A percentile compares a stretch with the other conserved stretches of the same genome.
phyloP scores from a whole-genome alignment of 30 jellyfish, hydroid and myxozoan species.

The Pseudorhiza aurosa region DNA sequence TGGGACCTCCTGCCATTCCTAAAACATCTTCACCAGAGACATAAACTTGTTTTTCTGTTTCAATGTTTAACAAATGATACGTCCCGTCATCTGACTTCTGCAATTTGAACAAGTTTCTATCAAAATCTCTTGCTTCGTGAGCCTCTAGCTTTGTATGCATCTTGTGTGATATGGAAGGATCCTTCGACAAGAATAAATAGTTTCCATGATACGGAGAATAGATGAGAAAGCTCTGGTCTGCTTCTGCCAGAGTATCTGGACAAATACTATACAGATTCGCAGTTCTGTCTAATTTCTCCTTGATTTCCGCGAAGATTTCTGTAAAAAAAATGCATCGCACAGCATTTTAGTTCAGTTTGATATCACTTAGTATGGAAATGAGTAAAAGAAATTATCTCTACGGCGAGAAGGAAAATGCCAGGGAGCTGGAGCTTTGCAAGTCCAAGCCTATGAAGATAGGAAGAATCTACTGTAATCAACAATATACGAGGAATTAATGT shows the following conservation, averaged over 20 bases:
- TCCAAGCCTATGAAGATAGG: no score
- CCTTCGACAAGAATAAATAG: conserved; percentile 63
- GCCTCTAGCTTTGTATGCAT: conserved; percentile 58
- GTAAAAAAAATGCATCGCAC: no score
- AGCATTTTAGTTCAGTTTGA: no score
- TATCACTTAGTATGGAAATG: no score
- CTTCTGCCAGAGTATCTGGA: conserved; percentile 43
- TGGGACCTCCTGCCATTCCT: conserved; percentile 45
- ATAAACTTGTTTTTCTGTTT: conserved; percentile 54
- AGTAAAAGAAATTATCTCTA: no score
- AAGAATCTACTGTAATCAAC: no score
- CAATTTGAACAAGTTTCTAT: conserved; percentile 45
- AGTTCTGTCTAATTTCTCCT: conserved; percentile 9
- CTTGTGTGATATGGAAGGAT: conserved; percentile 48
- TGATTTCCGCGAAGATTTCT: not conserved
- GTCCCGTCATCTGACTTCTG: conserved; percentile 13
- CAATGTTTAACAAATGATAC: conserved; percentile 25
- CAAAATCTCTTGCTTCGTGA: conserved; percentile 22
- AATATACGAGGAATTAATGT: no score
- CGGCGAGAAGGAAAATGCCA: no score
- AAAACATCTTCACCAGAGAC: conserved; percentile 52
- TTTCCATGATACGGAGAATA: conserved; percentile 15
- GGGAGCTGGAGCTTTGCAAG: no score
- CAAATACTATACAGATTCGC: conserved; percentile 5
- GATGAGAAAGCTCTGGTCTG: conserved; percentile 39